Evolutionary conservation across 1,140 invertebrate species (phyloP), one percentile per base, ranked within the genome.

Genomic region (Brachionus koreanus): DNA sequence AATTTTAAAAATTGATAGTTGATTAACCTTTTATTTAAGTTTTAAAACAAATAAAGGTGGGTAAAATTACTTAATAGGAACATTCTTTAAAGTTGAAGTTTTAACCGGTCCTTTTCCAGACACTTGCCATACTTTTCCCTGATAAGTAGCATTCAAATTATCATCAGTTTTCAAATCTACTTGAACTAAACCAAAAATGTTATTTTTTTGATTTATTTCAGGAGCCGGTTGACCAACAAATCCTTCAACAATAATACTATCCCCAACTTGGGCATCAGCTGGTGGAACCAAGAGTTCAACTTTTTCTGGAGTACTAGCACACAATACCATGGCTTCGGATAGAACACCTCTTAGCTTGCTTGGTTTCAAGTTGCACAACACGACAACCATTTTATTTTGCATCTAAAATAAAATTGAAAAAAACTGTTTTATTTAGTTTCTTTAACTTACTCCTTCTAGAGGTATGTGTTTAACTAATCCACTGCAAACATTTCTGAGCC

Each of bases 261-360:
- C 94, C 1, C 94, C 95, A 57, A 93, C 92, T 5, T 90, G 86
- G 74, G 91, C 89, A 16, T 90, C 91, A 61, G 85, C 84, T 0
- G 94, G 94, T 42, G 94, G 93, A 43, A 89, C 88, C 0, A 96
- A 88, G 29, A 90, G 87, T 85, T 91, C 90, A 13, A 90, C 89
- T 86, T 93, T 93, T 16, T 93, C 92, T 46, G 92, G 90, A 33
- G 92, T 92, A 69, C 91, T 93, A 1, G 94, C 94, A 90, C 95
- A 96, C 93, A 96, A 94, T 0, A 96, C 93, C 95, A 96, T 96
- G 0, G 92, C 88, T 88, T 95, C 93, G 0, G 94, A 95, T 29
- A 91, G 90, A 10, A 96, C 89, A 23, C 94, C 94, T 81, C 94
- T 89, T 93, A 96, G 95, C 90, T 96, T 98, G 25, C 94, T 93